phyloP scores from a whole-genome alignment of 1,140 invertebrate species.

The Pseudomyrmex gracilis region DNA sequence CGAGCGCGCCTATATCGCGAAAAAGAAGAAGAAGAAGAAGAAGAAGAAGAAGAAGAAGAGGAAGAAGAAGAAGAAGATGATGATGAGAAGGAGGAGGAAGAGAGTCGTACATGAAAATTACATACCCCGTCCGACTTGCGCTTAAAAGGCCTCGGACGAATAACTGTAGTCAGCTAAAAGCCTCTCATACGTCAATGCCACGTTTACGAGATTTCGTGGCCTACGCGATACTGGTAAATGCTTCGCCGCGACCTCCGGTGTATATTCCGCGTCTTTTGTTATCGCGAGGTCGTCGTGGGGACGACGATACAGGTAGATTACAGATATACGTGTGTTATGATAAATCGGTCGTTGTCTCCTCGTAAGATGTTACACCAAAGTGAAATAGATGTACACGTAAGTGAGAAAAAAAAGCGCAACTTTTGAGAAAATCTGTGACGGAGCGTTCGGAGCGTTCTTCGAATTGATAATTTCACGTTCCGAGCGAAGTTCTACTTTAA shows the following conservation, averaged over 20 bases:
- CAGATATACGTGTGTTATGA: not conserved
- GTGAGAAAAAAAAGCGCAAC: no score
- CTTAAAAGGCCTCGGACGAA: constrained; percentile 72
- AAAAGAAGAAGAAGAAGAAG: constrained; percentile 55
- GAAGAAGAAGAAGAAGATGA: no score
- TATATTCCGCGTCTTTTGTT: not conserved
- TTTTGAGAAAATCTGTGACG: no score
- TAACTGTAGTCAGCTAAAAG: constrained; percentile 73
- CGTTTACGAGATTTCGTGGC: constrained; percentile 65
- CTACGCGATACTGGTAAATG: not conserved
- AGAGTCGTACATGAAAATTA: constrained; percentile 76
- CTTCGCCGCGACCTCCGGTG: not conserved
- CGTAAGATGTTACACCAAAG: not conserved
- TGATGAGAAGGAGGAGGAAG: not conserved
- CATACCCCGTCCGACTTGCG: constrained; percentile 69
- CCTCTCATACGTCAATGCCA: constrained; percentile 71
- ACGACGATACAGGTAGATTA: not conserved
- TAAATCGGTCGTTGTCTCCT: not conserved
- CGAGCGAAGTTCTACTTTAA: not conserved
- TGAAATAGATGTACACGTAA: no score
- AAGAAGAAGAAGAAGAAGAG: not conserved
- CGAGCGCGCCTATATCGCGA: constrained; percentile 58
- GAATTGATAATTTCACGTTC: no score
- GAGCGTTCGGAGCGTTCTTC: no score
- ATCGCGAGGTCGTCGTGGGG: not conserved